phyloP scores from a whole-genome alignment of 1,140 invertebrate species.

The Dryas iulia region DNA sequence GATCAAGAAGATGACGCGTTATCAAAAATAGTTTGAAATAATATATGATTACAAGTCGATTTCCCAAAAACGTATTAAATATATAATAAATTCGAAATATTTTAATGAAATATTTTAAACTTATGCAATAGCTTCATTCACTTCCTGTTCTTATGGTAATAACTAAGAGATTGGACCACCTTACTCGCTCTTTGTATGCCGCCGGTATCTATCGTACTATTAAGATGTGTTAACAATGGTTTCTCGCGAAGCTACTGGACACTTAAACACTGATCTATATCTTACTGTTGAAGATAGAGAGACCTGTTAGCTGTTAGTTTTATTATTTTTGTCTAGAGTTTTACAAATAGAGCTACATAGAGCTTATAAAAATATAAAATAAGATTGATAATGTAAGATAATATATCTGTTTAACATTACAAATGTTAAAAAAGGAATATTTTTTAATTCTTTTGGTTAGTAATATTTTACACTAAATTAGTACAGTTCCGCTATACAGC shows the following conservation, averaged over 20 bases:
- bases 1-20: no score
- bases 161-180: neutral
- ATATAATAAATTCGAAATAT: neutral
- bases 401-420: no score
- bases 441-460: no score
- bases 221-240: slow-evolving; percentile 20
- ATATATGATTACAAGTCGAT: no score
- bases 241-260: slow-evolving; percentile 16
- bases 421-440: no score
- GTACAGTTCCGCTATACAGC: no score
- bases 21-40: no score
- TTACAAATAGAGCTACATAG: neutral
- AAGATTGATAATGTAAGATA: neutral
- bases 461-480: no score
- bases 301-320: neutral
- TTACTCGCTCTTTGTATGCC: neutral
- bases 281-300: neutral
- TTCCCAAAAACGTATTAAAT: no score
- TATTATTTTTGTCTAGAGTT: neutral
- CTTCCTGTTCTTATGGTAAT: slow-evolving; percentile 1
- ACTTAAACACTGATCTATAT: slow-evolving; percentile 16
- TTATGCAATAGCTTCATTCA: neutral
- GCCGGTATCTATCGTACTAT: slow-evolving; percentile 10
- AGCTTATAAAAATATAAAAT: neutral
- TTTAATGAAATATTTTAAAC: neutral